phyloP scores from a whole-genome alignment of 2,113 vertebrate genomes.

The Rhombomys opimus region DNA sequence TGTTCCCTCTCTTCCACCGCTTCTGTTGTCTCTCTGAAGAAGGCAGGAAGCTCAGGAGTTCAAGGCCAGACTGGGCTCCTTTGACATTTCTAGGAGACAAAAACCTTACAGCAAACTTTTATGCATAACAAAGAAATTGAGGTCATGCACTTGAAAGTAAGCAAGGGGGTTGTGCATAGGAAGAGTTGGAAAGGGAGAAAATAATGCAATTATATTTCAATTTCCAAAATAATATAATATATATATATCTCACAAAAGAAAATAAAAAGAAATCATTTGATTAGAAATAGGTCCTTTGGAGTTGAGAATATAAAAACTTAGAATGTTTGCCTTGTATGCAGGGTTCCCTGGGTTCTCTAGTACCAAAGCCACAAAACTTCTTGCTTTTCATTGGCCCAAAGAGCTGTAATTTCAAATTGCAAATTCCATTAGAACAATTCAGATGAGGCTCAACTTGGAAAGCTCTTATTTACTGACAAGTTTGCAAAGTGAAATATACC shows the following conservation, averaged over 20 bases:
- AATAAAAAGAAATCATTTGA: slow-evolving; percentile 1
- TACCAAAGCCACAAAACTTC: not conserved
- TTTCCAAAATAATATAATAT: not conserved
- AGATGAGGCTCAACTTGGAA: not conserved
- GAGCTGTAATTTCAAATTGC: not conserved
- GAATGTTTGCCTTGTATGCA: not conserved
- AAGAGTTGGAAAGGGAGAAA: not conserved
- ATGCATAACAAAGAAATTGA: not conserved
- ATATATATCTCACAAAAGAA: not conserved
- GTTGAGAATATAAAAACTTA: not conserved
- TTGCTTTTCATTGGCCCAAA: not conserved
- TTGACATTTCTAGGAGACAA: not conserved
- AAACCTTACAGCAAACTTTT: not conserved
- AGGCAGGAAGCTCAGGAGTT: no score
- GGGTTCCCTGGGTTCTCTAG: not conserved
- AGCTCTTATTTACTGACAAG: slow-evolving; percentile 39
- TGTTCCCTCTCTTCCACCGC: no score
- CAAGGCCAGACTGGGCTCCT: not conserved
- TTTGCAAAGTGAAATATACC: slow-evolving; percentile 30
- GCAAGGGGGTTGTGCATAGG: not conserved
- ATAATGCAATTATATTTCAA: not conserved
- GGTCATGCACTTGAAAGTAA: not conserved
- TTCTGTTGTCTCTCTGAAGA: no score
- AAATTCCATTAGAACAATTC: not conserved
- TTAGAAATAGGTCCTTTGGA: not conserved